A percentile compares a stretch with the other conserved stretches of the same genome.
Evolutionary conservation across 1,140 invertebrate genomes (phyloP).

Genomic region (Lasioglossum baleicum): DNA sequence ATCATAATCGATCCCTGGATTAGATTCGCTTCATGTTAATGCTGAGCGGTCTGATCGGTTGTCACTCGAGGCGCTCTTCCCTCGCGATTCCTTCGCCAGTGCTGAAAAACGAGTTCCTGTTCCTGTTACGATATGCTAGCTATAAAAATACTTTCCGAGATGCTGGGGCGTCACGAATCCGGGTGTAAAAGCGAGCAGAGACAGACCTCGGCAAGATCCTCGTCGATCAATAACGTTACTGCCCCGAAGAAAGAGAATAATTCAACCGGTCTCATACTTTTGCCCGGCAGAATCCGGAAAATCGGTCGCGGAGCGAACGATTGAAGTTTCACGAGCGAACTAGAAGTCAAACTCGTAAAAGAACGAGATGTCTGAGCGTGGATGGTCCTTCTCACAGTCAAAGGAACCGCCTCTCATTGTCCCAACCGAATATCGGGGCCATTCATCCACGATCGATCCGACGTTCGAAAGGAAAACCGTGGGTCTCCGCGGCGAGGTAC

Average conservation of each 20-base stretch:
- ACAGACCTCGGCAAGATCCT: neutral
- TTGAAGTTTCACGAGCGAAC: conserved; percentile 30
- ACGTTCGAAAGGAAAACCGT: neutral
- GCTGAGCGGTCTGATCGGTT: neutral
- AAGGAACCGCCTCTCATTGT: conserved; percentile 37
- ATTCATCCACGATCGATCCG: conserved; percentile 27
- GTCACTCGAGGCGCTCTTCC: neutral
- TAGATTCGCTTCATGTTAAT: conserved; percentile 25
- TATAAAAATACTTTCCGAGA: neutral
- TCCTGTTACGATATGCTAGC: no score
- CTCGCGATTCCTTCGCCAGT: neutral
- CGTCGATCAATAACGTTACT: conserved; percentile 1
- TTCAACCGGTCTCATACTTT: neutral
- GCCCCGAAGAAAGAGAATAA: conserved; percentile 1
- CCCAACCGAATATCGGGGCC: conserved; percentile 29
- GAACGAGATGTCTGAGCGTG: conserved; percentile 38
- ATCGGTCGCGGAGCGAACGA: conserved; percentile 23
- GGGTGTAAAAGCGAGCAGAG: neutral
- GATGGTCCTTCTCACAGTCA: conserved; percentile 26
- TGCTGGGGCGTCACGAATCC: neutral
- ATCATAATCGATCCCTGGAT: conserved; percentile 33
- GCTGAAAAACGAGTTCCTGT: neutral
- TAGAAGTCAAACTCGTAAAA: conserved; percentile 29
- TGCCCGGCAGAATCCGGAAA: conserved; percentile 9
- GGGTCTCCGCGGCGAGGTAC: neutral